Evolutionary conservation across 2,888 invertebrate species (phyloP).

Genomic region (Drosophila demipolita): DNA sequence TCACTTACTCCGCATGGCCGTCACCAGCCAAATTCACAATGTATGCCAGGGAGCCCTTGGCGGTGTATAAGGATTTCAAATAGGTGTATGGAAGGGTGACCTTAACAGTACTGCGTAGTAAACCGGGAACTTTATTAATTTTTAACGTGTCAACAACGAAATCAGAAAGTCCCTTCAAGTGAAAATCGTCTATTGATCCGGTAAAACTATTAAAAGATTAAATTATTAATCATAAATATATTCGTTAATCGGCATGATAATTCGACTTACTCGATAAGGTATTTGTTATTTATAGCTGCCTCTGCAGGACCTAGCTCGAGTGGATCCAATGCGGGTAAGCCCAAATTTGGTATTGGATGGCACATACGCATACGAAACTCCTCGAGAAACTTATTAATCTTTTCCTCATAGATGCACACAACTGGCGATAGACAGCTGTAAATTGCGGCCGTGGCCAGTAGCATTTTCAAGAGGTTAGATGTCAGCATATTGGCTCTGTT

Average conservation of each 20-base stretch:
- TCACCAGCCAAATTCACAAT: slow-evolving; percentile 79
- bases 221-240: neutral
- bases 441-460: slow-evolving; percentile 39
- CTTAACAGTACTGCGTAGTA: slow-evolving; percentile 60
- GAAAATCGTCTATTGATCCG: slow-evolving; percentile 68
- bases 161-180: slow-evolving; percentile 73
- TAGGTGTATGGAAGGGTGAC: slow-evolving; percentile 71
- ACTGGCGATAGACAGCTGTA: slow-evolving; percentile 43
- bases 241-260: neutral
- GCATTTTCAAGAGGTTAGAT: slow-evolving; percentile 13
- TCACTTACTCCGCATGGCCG: slow-evolving; percentile 75
- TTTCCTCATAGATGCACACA: slow-evolving; percentile 55
- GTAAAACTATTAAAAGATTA: slow-evolving; percentile 60
- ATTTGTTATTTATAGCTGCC: slow-evolving; percentile 65
- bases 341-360: slow-evolving; percentile 78
- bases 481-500: slow-evolving; percentile 36
- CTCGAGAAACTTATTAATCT: slow-evolving; percentile 69
- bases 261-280: slow-evolving; percentile 70
- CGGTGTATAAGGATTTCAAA: slow-evolving; percentile 76
- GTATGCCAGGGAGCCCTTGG: slow-evolving; percentile 79
- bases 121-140: slow-evolving; percentile 50
- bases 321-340: slow-evolving; percentile 81
- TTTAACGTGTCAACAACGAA: slow-evolving; percentile 62
- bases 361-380: slow-evolving; percentile 82
- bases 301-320: slow-evolving; percentile 58